Evolutionary conservation across 2,797 vertebrate species (phyloP).

Genomic region (Threskiornis aethiopicus): DNA sequence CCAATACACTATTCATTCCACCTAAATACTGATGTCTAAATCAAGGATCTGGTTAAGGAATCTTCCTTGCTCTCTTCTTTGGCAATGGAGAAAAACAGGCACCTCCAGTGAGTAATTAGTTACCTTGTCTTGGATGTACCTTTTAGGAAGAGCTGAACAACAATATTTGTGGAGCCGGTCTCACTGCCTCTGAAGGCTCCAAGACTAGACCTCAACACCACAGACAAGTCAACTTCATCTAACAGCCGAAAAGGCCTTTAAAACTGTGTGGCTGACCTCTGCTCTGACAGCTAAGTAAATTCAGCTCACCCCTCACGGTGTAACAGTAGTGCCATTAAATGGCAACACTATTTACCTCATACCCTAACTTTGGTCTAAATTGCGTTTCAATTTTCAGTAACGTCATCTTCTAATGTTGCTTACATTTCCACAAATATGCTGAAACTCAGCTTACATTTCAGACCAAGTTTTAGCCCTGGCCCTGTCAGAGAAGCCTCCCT

Average conservation of each 20-base stretch:
- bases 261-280: neutral
- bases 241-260: neutral
- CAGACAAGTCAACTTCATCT: rapidly evolving
- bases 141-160: neutral
- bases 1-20: neutral
- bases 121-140: neutral
- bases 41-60: neutral
- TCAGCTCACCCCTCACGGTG: rapidly evolving
- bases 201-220: neutral
- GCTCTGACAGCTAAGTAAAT: neutral
- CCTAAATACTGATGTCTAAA: neutral
- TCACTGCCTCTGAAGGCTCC: neutral
- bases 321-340: rapidly evolving
- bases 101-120: neutral
- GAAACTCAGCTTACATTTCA: neutral
- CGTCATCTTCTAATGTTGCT: rapidly evolving
- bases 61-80: neutral
- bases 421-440: rapidly evolving
- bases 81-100: neutral
- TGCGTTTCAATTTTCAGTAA: neutral
- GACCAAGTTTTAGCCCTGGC: rapidly evolving
- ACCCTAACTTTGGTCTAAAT: too few species aligned
- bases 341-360: rapidly evolving
- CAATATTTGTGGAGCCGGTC: neutral
- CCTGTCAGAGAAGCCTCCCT: rapidly evolving